These are phyloP conservation scores for Diadumene lineata DNA, from an alignment of 92 coral and sea anemone species.

Conservation along the genomic window DNA sequence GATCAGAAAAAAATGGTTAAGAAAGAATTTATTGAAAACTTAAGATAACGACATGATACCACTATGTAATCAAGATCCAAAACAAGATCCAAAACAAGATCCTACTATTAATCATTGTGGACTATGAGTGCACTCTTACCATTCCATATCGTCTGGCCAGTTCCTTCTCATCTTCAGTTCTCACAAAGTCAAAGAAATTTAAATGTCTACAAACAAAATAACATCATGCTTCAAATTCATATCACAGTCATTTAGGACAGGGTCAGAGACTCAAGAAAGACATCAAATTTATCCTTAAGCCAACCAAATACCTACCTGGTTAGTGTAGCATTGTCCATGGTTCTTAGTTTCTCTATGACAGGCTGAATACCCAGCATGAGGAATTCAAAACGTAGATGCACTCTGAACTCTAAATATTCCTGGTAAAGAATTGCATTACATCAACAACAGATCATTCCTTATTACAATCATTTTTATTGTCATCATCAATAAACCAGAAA, in stretches of 20 bases:
- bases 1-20: not conserved
- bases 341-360: slow-evolving; percentile 90
- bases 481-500: too few relatives aligned
- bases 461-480: too few relatives aligned
- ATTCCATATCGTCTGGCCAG: slow-evolving; percentile 86
- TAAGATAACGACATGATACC: not conserved
- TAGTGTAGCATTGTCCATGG: slow-evolving; percentile 84
- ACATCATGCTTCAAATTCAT: too few relatives aligned
- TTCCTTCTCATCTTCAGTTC: slow-evolving; percentile 93
- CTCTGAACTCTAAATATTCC: slow-evolving; percentile 96
- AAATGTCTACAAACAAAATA: slow-evolving; percentile 89
- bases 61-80: too few relatives aligned
- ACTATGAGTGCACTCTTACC: slow-evolving; percentile 49
- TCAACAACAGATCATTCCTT: too few relatives aligned
- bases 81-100: too few relatives aligned
- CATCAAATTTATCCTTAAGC: too few relatives aligned
- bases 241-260: too few relatives aligned
- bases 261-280: too few relatives aligned
- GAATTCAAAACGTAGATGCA: slow-evolving; percentile 96
- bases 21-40: not conserved
- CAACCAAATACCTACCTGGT: slow-evolving; percentile 31
- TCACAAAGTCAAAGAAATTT: slow-evolving; percentile 89
- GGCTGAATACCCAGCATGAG: slow-evolving; percentile 99
- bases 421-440: too few relatives aligned
- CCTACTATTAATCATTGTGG: too few relatives aligned